Percentiles rank a stretch among this genome's conserved stretches.
Conservation (phyloP, 2,888 invertebrate species). For the Noctua pronuba region DNA sequence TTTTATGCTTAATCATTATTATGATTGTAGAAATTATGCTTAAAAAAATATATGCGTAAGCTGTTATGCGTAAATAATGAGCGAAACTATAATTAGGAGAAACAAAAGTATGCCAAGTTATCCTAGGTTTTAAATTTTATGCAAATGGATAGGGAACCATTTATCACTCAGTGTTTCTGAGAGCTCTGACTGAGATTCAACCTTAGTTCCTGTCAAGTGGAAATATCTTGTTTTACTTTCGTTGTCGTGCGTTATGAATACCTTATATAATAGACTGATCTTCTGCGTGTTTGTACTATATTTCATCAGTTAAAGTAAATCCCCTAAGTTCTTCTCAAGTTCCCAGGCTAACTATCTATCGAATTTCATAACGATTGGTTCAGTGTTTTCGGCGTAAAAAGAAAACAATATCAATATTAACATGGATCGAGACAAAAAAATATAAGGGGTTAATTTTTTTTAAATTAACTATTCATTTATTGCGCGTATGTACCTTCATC, state of each 20-base stretch:
- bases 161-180: background rate
- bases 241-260: background rate
- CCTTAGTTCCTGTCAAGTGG: background rate
- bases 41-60: too few relatives aligned
- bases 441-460: background rate
- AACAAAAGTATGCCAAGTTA: too few relatives aligned
- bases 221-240: background rate
- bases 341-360: background rate
- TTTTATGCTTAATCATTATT: too few relatives aligned
- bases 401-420: background rate
- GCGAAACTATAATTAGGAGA: too few relatives aligned
- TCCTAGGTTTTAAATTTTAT: too few relatives aligned
- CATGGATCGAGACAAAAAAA: background rate
- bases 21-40: too few relatives aligned
- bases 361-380: background rate
- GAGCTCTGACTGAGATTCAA: background rate
- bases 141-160: too few relatives aligned
- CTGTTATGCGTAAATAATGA: too few relatives aligned
- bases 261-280: background rate
- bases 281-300: background rate
- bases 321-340: background rate
- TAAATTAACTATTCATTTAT: background rate
- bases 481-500: background rate
- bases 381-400: background rate
- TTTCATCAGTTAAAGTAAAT: background rate